These are phyloP conservation scores for Frieseomelitta varia DNA, from an alignment of 1,140 invertebrate species.

Conservation along the genomic window DNA sequence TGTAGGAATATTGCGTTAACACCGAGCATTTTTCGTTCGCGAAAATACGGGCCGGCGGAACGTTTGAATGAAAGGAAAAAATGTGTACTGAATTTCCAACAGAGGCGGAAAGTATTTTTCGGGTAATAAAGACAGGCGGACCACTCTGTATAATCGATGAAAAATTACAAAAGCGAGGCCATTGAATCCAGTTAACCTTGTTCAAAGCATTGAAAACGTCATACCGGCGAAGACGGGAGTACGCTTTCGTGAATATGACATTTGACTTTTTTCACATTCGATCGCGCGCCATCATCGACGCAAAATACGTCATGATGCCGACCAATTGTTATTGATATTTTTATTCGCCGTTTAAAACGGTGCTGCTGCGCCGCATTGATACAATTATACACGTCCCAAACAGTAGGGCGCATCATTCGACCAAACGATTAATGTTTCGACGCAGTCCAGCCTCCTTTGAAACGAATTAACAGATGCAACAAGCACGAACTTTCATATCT, in stretches of 20 bases:
- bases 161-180: neutral
- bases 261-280: constrained; percentile 24
- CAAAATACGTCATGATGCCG: neutral
- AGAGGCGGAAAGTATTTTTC: neutral
- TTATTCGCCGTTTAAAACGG: neutral
- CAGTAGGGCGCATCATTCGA: neutral
- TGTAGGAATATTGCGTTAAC: no score
- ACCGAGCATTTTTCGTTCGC: neutral
- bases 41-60: neutral
- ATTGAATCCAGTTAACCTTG: neutral
- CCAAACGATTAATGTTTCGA: neutral
- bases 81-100: neutral
- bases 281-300: neutral
- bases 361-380: neutral
- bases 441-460: neutral
- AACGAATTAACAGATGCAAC: neutral
- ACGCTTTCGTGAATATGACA: constrained; percentile 23
- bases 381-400: neutral
- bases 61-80: neutral
- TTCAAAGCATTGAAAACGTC: neutral
- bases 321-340: constrained; percentile 18
- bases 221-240: neutral
- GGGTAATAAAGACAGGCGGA: neutral
- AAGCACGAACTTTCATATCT: neutral
- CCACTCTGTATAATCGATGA: neutral